A percentile compares a stretch with the other conserved stretches of the same genome.
phyloP scores from a whole-genome alignment of 2,113 vertebrate species.

The Formicarius rufipectus region DNA sequence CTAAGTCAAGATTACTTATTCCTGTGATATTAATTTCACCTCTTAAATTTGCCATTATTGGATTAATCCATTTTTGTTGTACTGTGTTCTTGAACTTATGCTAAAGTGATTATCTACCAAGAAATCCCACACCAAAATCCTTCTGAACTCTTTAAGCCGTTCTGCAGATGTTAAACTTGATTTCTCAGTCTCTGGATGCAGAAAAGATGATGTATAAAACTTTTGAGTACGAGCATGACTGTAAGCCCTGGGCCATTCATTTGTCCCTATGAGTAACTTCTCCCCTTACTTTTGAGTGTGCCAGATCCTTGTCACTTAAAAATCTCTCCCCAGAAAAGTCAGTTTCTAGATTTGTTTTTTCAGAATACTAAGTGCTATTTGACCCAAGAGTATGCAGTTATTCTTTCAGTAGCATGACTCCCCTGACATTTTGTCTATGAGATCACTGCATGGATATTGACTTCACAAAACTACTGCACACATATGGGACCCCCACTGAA shows the following conservation, averaged over 20 bases:
- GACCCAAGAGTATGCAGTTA: neutral
- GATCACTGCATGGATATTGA: neutral
- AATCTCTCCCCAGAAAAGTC: neutral
- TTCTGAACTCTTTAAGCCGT: neutral
- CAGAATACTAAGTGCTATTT: neutral
- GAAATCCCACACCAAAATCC: neutral
- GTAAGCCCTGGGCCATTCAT: neutral
- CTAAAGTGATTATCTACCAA: neutral
- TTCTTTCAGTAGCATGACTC: neutral
- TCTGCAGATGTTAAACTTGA: neutral
- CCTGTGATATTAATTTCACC: neutral
- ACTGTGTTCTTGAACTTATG: neutral
- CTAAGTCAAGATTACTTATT: neutral
- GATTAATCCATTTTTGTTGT: neutral
- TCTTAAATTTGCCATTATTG: neutral
- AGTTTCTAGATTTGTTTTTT: neutral
- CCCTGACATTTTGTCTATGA: accelerated
- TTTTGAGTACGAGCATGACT: neutral
- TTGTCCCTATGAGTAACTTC: neutral
- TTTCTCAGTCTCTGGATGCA: neutral
- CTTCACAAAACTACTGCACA: neutral
- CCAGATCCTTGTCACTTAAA: neutral
- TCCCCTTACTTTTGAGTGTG: neutral
- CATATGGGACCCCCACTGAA: neutral
- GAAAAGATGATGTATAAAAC: neutral